These are phyloP conservation scores for Heliangelus exortis DNA, from an alignment of 2,797 vertebrate genomes.

Conservation along the genomic window DNA sequence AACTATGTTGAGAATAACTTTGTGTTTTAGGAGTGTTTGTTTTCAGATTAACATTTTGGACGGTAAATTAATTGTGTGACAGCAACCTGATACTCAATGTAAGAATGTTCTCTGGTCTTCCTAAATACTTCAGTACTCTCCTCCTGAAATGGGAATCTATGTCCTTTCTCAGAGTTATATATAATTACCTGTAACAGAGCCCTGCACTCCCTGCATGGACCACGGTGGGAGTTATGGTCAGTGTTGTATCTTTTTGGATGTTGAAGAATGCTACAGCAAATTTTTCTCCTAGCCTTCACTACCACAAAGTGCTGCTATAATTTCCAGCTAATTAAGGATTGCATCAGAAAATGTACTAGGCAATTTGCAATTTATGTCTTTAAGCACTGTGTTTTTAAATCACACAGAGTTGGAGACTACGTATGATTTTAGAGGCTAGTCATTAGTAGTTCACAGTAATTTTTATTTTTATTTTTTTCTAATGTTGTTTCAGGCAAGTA, in stretches of 20 bases:
- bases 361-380: too few species aligned
- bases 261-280: too few species aligned
- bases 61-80: neutral
- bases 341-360: too few species aligned
- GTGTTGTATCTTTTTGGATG: neutral
- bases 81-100: neutral
- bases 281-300: too few species aligned
- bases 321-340: too few species aligned
- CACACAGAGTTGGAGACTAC: too few species aligned
- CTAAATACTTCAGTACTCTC: neutral
- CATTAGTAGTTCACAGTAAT: too few species aligned
- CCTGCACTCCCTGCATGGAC: neutral
- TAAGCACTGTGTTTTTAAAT: too few species aligned
- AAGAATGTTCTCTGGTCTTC: neutral
- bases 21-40: neutral
- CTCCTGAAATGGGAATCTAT: neutral
- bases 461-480: too few species aligned
- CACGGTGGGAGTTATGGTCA: rapidly evolving
- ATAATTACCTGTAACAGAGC: neutral
- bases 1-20: neutral
- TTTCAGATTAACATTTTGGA: neutral
- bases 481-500: too few species aligned
- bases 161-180: neutral
- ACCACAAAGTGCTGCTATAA: too few species aligned
- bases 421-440: too few species aligned